Percentiles rank a stretch among this genome's conserved stretches.
Conservation (phyloP, 2,888 invertebrate genomes). For the Luffia ferchaultella region DNA sequence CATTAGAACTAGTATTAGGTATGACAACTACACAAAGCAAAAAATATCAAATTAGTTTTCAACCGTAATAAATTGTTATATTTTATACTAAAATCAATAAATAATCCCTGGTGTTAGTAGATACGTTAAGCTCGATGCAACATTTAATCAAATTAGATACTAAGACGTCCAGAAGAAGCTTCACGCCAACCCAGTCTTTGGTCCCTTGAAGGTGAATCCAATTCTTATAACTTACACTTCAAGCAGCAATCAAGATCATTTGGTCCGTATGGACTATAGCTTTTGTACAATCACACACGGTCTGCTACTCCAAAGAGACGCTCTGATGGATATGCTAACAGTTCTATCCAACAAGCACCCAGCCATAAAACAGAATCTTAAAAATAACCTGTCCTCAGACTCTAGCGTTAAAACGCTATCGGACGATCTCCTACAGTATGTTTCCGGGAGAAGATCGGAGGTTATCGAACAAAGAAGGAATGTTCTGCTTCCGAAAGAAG, state of each 20-base stretch:
- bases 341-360: not conserved
- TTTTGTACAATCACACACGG: constrained; percentile 12
- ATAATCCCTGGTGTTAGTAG: no score
- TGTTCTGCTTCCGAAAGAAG: constrained; percentile 8
- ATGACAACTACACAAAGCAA: no score
- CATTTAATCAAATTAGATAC: constrained; percentile 9
- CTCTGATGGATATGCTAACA: not conserved
- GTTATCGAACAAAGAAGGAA: constrained; percentile 12
- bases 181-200: constrained; percentile 3
- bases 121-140: no score
- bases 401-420: constrained; percentile 9
- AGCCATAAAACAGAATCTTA: not conserved
- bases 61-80: no score
- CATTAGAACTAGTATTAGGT: no score
- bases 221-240: constrained; percentile 7
- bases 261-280: constrained; percentile 1
- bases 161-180: constrained; percentile 3
- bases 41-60: no score
- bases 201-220: constrained; percentile 7
- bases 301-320: not conserved
- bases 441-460: constrained; percentile 11
- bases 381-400: constrained; percentile 3
- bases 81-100: no score
- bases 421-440: constrained; percentile 13
- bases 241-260: not conserved